Evolutionary conservation across 2,888 invertebrate genomes (phyloP).

Genomic region (Helleia helle): DNA sequence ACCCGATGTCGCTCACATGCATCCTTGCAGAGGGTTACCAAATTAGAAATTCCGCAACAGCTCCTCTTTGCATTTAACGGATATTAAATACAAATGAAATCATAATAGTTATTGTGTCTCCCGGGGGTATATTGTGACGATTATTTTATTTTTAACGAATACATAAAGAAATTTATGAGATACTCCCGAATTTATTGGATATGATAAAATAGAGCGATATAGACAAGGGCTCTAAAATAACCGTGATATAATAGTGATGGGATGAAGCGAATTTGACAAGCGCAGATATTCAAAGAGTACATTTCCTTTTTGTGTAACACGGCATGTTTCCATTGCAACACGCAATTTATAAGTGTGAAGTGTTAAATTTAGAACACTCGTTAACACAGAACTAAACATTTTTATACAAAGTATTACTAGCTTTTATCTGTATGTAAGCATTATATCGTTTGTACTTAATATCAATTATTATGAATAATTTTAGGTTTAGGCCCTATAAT

Average conservation of each 20-base stretch:
- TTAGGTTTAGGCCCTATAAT: no score
- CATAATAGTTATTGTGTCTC: conserved; percentile 41
- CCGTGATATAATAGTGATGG: conserved; percentile 34
- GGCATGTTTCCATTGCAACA: conserved; percentile 12
- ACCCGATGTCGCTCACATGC: conserved; percentile 45
- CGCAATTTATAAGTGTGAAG: background rate
- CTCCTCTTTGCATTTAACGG: conserved; percentile 46
- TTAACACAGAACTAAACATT: no score
- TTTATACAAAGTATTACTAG: no score
- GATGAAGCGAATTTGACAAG: conserved; percentile 49
- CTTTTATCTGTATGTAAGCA: no score
- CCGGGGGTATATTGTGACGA: background rate
- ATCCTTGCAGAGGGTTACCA: conserved; percentile 42
- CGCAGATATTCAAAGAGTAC: conserved; percentile 43
- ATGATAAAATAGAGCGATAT: conserved; percentile 24
- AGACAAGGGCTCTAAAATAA: conserved; percentile 33
- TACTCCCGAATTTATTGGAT: no score
- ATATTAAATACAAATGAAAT: conserved; percentile 61
- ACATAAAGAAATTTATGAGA: background rate
- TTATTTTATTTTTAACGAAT: background rate
- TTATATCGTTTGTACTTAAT: no score
- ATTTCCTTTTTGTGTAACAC: conserved; percentile 21
- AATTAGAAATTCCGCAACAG: conserved; percentile 55
- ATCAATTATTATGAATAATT: no score
- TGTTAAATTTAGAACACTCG: no score